A percentile compares a stretch with the other conserved stretches of the same genome.
phyloP scores from a whole-genome alignment of 2,888 invertebrate genomes.

The Saturnia pavonia region DNA sequence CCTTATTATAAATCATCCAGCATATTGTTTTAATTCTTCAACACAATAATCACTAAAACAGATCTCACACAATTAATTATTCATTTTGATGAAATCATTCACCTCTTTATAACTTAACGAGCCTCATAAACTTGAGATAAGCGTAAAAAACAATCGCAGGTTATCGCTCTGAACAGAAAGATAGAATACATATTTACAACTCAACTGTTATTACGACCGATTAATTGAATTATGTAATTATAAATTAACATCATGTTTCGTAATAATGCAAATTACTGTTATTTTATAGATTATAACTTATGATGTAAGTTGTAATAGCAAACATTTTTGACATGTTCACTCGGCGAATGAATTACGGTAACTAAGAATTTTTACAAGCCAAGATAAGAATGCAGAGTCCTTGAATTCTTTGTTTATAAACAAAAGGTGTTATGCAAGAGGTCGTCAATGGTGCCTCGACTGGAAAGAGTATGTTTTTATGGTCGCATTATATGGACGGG shows the following conservation, averaged over 20 bases:
- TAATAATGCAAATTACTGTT: slow-evolving; percentile 36
- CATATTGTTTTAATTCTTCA: slow-evolving; percentile 13
- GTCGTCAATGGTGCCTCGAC: slow-evolving; percentile 60
- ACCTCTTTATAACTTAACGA: slow-evolving; percentile 40
- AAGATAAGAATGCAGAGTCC: slow-evolving; percentile 58
- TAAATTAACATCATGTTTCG: slow-evolving; percentile 1
- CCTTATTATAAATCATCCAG: background rate
- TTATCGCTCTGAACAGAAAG: slow-evolving; percentile 40
- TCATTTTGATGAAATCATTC: slow-evolving; percentile 38
- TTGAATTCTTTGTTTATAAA: slow-evolving; percentile 79
- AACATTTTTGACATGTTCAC: slow-evolving; percentile 43
- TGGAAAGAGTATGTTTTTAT: slow-evolving; percentile 74
- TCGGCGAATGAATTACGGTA: slow-evolving; percentile 49
- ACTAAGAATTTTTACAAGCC: slow-evolving; percentile 57
- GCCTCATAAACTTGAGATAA: slow-evolving; percentile 42
- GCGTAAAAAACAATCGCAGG: slow-evolving; percentile 39
- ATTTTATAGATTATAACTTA: slow-evolving; percentile 25
- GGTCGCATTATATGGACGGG: slow-evolving; percentile 75
- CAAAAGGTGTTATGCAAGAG: slow-evolving; percentile 78
- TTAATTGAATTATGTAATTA: slow-evolving; percentile 28
- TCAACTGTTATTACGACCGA: slow-evolving; percentile 44
- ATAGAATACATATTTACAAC: slow-evolving; percentile 52
- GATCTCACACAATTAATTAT: slow-evolving; percentile 34
- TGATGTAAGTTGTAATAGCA: slow-evolving; percentile 24
- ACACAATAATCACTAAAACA: slow-evolving; percentile 23